Percentiles rank a stretch among this genome's conserved stretches.
Conservation (phyloP, 1,140 invertebrate species). For the Formica exsecta region DNA sequence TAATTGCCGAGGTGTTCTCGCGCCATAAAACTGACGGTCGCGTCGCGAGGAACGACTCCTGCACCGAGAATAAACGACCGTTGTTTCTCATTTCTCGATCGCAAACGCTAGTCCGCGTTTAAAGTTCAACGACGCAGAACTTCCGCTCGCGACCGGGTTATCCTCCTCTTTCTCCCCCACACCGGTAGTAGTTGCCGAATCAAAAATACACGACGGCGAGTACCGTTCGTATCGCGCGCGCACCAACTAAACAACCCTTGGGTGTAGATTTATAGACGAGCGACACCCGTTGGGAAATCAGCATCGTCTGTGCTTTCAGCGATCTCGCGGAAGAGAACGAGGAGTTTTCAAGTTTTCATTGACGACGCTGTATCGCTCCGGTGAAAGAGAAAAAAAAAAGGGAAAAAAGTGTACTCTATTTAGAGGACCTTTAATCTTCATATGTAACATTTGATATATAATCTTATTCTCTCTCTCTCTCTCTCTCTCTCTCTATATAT, state of each 20-base stretch:
- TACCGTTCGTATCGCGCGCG: background rate
- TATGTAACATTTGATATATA: no score
- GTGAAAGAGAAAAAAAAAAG: background rate
- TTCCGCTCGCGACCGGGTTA: slow-evolving; percentile 2
- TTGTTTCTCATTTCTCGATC: slow-evolving; percentile 63
- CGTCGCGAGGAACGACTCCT: slow-evolving; percentile 28
- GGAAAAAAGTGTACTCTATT: background rate
- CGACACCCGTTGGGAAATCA: slow-evolving; percentile 80
- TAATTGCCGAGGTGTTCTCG: slow-evolving; percentile 38
- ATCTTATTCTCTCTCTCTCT: no score
- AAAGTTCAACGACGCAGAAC: slow-evolving; percentile 29
- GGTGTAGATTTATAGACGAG: slow-evolving; percentile 80
- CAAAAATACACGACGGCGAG: slow-evolving; percentile 68
- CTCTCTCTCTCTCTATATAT: no score
- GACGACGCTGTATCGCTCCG: slow-evolving; percentile 13
- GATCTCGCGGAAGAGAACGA: slow-evolving; percentile 63
- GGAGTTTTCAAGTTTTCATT: slow-evolving; percentile 77
- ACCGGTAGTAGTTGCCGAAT: slow-evolving; percentile 39
- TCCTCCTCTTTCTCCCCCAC: background rate
- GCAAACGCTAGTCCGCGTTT: slow-evolving; percentile 25
- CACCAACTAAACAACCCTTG: slow-evolving; percentile 72
- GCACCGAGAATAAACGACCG: slow-evolving; percentile 52
- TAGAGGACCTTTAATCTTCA: background rate
- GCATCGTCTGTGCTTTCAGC: slow-evolving; percentile 75
- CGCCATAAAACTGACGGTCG: slow-evolving; percentile 40